Percentiles rank a stretch among this genome's conserved stretches.
These are phyloP conservation scores for Hylia prasina DNA, from an alignment of 2,113 vertebrate genomes.

Conservation along the genomic window DNA sequence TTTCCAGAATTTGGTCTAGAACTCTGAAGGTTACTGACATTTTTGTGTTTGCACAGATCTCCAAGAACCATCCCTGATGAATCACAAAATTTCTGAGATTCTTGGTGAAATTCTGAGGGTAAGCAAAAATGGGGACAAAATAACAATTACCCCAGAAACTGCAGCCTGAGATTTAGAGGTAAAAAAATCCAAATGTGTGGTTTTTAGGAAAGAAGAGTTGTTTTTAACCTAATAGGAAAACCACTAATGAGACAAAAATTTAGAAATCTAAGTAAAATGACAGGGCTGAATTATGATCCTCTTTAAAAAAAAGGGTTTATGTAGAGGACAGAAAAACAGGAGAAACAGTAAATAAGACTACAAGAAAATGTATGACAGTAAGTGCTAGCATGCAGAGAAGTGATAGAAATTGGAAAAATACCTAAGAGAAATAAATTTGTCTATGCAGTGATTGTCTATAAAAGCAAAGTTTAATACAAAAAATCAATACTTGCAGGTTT, in stretches of 20 bases:
- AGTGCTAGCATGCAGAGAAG: background rate
- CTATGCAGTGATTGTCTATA: background rate
- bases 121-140: background rate
- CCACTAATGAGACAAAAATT: background rate
- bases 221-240: background rate
- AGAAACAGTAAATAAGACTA: background rate
- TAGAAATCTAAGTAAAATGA: background rate
- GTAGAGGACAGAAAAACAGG: background rate
- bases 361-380: background rate
- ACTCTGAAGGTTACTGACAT: background rate
- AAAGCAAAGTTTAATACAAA: conserved; percentile 3
- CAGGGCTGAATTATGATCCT: background rate
- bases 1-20: background rate
- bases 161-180: background rate
- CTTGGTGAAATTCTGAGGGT: background rate
- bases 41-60: background rate
- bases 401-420: background rate
- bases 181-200: background rate
- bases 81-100: background rate
- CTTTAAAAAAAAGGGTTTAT: background rate
- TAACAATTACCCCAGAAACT: background rate
- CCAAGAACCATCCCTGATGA: background rate
- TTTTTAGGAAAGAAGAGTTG: background rate
- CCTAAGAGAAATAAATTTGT: background rate
- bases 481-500: background rate